phyloP scores from a whole-genome alignment of 2,113 vertebrate genomes.

The Microcebus griseorufus region DNA sequence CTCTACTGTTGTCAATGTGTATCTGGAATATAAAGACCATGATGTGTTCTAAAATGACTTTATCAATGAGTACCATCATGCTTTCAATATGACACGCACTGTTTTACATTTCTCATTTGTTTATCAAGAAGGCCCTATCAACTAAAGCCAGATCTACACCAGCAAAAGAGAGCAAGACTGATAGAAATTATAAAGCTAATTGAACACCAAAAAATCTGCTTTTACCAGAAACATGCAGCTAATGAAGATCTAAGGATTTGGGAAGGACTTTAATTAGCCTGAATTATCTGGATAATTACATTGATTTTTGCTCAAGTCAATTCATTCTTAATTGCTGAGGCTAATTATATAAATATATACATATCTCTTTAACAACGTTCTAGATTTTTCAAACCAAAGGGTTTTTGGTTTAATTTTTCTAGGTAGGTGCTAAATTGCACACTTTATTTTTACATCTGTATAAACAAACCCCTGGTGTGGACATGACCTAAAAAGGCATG shows the following conservation, averaged over 20 bases:
- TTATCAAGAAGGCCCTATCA: not conserved
- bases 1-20: not conserved
- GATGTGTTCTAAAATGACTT: not conserved
- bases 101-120: not conserved
- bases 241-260: slow-evolving; percentile 63
- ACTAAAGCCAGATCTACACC: not conserved
- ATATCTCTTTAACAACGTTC: slow-evolving; percentile 43
- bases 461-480: slow-evolving; percentile 65
- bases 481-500: slow-evolving; percentile 50
- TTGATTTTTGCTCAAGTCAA: slow-evolving; percentile 70
- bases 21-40: not conserved
- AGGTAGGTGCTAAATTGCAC: slow-evolving; percentile 53
- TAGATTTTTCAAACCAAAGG: slow-evolving; percentile 59
- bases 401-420: slow-evolving; percentile 18
- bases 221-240: slow-evolving; percentile 42
- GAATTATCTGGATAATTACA: slow-evolving; percentile 78
- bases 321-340: slow-evolving; percentile 64
- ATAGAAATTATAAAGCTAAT: slow-evolving; percentile 56
- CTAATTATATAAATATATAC: slow-evolving; percentile 69
- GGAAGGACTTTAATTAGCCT: slow-evolving; percentile 70
- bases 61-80: not conserved
- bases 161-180: slow-evolving; percentile 23
- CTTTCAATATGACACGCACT: not conserved
- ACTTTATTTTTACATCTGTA: slow-evolving; percentile 55
- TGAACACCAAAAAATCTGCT: slow-evolving; percentile 54